Base-by-base conservation (phyloP, 2,888 invertebrate genomes). In the Drosophila kuntzei region DNA sequence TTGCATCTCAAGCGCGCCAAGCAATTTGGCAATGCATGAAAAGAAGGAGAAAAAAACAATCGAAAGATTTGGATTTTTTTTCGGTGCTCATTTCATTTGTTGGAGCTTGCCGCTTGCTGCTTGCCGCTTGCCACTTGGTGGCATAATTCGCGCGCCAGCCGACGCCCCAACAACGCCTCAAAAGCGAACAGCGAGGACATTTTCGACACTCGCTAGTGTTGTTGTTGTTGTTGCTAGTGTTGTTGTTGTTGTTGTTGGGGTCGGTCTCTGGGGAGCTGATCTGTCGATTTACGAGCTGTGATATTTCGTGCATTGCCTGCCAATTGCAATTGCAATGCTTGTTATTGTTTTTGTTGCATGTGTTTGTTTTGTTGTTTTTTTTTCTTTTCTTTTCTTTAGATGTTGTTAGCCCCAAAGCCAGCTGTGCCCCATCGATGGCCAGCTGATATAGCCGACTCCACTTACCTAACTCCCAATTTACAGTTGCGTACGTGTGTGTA, bases 281-380 rank as follows among this genome's bases (percentile, higher is more conserved):
- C 76, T 67, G 64, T 71, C 86, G 72, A 86, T 86, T 86, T 83
- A 86, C 83, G 83, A 80, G 73, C 86, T 83, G 83, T 83, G 83
- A 83, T 83, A 86, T 80, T 76, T 86, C 70, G 72, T 76, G 79
- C 80, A 79, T 51, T 54, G 71, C 54, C 62, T 66, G 68, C 77
- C 76, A 82, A 82, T 80, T 67, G 78, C 51, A 73, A 47, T 50
- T 67, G 78, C 51, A 71, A 49, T 51, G 37, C 58, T 41, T 61
- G 47, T 65, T 59, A 47, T 64, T 53, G 36, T 44, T 27, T 36
- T 46, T 57, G 22, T 43, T n/a, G 25, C 39, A 39, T 55, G 20
- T 51, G 16, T 41, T 58, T 50, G 51, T 39, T 29, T 39, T 1
- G 61, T 59, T 47, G n/a, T 43, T 50, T 16, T 27, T 11, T 11